phyloP scores from a whole-genome alignment of 2,113 vertebrate species.

The Brachyhypopomus occidentalis region DNA sequence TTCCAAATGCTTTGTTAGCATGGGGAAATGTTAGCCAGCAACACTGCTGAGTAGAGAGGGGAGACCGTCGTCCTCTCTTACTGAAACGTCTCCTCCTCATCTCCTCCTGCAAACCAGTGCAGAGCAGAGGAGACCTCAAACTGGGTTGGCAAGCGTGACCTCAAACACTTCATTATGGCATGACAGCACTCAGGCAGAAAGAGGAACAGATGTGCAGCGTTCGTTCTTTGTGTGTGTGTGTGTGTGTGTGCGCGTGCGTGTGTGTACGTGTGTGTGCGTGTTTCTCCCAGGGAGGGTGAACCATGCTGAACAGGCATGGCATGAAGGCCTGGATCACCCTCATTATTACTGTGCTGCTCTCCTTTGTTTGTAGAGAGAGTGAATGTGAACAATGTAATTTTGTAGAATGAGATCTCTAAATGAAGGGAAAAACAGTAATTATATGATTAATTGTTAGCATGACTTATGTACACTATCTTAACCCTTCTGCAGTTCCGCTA shows the following conservation, averaged over 20 bases:
- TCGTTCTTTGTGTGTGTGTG: neutral
- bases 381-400: neutral
- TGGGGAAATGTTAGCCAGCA: constrained; percentile 13
- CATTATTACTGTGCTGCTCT: constrained; percentile 37
- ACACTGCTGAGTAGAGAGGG: constrained; percentile 28
- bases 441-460: constrained; percentile 27
- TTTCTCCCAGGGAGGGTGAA: constrained; percentile 36
- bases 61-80: neutral
- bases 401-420: neutral
- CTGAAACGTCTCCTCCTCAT: neutral
- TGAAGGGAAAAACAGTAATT: neutral
- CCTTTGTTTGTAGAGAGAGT: constrained; percentile 4
- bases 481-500: neutral
- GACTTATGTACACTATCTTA: constrained; percentile 8
- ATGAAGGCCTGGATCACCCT: constrained; percentile 42
- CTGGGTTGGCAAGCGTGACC: constrained; percentile 34
- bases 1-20: constrained; percentile 44
- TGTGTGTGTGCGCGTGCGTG: neutral
- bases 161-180: constrained; percentile 28
- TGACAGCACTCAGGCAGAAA: constrained; percentile 38
- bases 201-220: constrained; percentile 42
- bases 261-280: constrained; percentile 1
- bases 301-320: constrained; percentile 50
- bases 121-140: constrained; percentile 16
- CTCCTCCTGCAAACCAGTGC: neutral